Percentiles rank a stretch among this genome's conserved stretches.
phyloP scores from a whole-genome alignment of 2,888 invertebrate genomes.

The Drosophila suboccidentalis region DNA sequence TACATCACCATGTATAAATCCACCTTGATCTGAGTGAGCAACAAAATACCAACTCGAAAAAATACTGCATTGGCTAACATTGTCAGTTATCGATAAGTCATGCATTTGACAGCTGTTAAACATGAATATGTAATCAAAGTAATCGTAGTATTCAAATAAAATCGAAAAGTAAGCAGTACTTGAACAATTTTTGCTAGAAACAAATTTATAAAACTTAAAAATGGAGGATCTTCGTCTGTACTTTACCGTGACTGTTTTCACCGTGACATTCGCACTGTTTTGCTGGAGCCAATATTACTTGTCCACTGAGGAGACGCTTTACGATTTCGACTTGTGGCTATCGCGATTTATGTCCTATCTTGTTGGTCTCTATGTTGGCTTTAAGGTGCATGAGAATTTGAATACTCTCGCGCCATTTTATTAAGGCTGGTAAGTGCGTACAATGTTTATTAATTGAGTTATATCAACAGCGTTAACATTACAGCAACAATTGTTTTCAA shows the following conservation, averaged over 20 bases:
- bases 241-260: not conserved
- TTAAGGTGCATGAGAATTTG: not conserved
- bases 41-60: slow-evolving; percentile 23
- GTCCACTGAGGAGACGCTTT: not conserved
- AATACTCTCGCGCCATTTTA: not conserved
- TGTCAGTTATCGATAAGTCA: not conserved
- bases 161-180: not conserved
- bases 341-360: not conserved
- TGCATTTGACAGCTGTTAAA: not conserved
- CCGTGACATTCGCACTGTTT: not conserved
- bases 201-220: not conserved
- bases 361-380: not conserved
- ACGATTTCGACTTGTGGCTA: not conserved
- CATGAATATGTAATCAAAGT: not conserved
- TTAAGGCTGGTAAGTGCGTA: not conserved
- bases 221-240: not conserved
- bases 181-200: not conserved
- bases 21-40: too few species aligned
- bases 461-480: not conserved
- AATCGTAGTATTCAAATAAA: too few species aligned
- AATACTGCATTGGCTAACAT: slow-evolving; percentile 12
- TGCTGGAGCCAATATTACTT: not conserved
- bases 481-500: not conserved
- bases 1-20: too few species aligned
- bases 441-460: not conserved